Conservation (phyloP, 2,797 vertebrate species). For the Sebastes kiyomatsui region DNA sequence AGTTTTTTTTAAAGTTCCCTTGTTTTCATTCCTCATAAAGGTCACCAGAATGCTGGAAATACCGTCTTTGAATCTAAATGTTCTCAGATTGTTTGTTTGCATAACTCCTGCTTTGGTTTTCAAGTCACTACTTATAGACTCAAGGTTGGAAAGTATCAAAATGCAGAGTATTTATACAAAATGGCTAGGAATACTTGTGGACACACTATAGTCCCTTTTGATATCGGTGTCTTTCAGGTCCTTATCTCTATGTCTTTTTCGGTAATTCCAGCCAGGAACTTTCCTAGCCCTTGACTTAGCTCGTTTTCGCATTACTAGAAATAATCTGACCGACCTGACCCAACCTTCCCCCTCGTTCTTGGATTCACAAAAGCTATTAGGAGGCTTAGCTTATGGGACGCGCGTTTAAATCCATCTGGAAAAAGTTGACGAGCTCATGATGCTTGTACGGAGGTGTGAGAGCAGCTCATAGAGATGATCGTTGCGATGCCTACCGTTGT, state of each 20-base stretch:
- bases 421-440: constrained; percentile 66
- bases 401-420: constrained; percentile 53
- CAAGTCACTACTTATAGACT: neutral
- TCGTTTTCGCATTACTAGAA: constrained; percentile 26
- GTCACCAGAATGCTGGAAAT: neutral
- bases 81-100: constrained; percentile 20
- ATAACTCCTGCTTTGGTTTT: constrained; percentile 12
- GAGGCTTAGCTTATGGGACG: constrained; percentile 10
- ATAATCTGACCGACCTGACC: constrained; percentile 36
- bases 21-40: constrained; percentile 1
- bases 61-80: constrained; percentile 29
- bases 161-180: neutral
- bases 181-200: neutral
- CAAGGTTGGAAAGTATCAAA: neutral
- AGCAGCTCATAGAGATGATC: constrained; percentile 49
- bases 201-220: neutral
- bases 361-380: constrained; percentile 27
- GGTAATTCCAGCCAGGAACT: neutral
- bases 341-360: neutral
- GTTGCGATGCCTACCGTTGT: neutral
- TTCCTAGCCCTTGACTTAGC: neutral
- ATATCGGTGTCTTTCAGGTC: neutral
- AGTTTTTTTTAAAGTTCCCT: neutral
- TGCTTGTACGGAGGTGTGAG: constrained; percentile 16
- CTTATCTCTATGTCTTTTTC: neutral